Conservation (phyloP, 1,140 invertebrate genomes). For the Samia ricini region DNA sequence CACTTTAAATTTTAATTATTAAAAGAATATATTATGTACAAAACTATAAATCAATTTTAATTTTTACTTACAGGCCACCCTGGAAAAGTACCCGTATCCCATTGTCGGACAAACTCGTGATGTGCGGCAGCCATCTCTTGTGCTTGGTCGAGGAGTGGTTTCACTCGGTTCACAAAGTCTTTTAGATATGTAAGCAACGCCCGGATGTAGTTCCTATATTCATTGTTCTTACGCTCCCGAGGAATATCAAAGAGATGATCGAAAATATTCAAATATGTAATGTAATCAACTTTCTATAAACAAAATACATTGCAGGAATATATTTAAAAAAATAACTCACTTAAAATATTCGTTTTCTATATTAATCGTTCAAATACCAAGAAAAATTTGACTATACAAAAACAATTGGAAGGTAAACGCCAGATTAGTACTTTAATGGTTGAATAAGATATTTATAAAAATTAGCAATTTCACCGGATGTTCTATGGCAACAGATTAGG, state of each 20-base stretch:
- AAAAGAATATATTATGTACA: not conserved
- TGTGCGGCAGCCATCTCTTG: slow-evolving; percentile 87
- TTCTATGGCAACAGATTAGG: no score
- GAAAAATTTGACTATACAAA: no score
- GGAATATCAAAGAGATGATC: slow-evolving; percentile 98
- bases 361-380: no score
- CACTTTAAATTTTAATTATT: no score
- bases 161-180: slow-evolving; percentile 91
- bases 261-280: slow-evolving; percentile 95
- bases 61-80: slow-evolving; percentile 90
- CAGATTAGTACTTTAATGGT: no score
- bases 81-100: slow-evolving; percentile 92
- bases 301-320: slow-evolving; percentile 17
- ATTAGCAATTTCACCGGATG: no score
- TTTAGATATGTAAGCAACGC: slow-evolving; percentile 92
- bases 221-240: slow-evolving; percentile 95
- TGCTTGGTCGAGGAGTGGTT: slow-evolving; percentile 93
- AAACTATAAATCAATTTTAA: not conserved
- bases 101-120: slow-evolving; percentile 92
- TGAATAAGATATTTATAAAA: no score
- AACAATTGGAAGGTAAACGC: no score
- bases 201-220: slow-evolving; percentile 94
- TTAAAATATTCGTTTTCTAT: no score
- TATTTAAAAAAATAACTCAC: no score
- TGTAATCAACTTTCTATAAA: slow-evolving; percentile 95